Evolutionary conservation across 2,113 vertebrate species (phyloP).

Genomic region (Gracilinanus agilis): DNA sequence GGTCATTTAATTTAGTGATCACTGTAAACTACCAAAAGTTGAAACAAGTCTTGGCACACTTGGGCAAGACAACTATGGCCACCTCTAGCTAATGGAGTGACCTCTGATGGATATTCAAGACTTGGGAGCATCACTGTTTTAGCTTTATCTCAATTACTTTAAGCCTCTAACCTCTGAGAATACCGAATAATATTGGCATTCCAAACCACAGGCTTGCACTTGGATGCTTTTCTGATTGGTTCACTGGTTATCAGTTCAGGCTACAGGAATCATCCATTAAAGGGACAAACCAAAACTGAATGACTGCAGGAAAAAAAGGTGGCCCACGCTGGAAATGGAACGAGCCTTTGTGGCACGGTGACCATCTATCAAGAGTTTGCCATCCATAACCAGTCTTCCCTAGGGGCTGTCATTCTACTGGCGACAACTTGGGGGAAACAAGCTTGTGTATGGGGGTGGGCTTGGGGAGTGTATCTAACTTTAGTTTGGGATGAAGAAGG

Average conservation of each 20-base stretch:
- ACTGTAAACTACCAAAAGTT: slow-evolving; percentile 36
- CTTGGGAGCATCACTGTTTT: slow-evolving; percentile 1
- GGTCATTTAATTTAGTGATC: background rate
- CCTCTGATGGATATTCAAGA: background rate
- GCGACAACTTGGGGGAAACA: slow-evolving; percentile 13
- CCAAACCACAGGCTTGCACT: background rate
- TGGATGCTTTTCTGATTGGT: background rate
- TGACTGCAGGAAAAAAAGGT: background rate
- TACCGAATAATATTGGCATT: slow-evolving; percentile 33
- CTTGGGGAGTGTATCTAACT: background rate
- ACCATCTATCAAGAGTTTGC: background rate
- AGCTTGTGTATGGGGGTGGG: background rate
- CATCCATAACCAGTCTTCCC: slow-evolving; percentile 11
- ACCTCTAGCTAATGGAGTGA: slow-evolving; percentile 17
- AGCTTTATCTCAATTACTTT: slow-evolving; percentile 28
- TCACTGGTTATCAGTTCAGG: background rate
- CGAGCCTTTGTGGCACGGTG: background rate
- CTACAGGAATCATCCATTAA: background rate
- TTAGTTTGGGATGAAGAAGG: slow-evolving; percentile 14
- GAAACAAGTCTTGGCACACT: slow-evolving; percentile 24
- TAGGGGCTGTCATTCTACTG: slow-evolving; percentile 32
- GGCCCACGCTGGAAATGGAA: background rate
- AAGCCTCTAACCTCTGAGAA: slow-evolving; percentile 10
- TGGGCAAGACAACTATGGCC: slow-evolving; percentile 45
- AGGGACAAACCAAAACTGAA: background rate